Evolutionary conservation across 2,113 vertebrate genomes (phyloP).

Genomic region (Nibea albiflora): DNA sequence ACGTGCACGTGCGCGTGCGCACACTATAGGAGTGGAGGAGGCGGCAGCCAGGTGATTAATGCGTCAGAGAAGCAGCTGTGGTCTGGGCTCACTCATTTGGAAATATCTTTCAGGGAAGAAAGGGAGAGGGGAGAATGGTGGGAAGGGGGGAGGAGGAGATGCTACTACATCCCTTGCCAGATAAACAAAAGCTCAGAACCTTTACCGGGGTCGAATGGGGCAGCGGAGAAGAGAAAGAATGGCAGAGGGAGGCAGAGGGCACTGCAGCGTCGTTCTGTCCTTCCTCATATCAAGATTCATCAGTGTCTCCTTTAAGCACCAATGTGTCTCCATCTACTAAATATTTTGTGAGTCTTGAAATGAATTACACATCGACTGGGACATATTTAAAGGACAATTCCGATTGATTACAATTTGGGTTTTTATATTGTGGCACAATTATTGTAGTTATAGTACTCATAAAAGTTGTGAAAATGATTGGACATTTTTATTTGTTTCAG

Average conservation of each 20-base stretch:
- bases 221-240: conserved; percentile 29
- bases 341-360: not conserved
- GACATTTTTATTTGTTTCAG: not conserved
- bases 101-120: conserved; percentile 77
- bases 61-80: conserved; percentile 76
- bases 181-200: conserved; percentile 69
- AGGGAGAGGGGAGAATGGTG: conserved; percentile 47
- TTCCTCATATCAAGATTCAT: conserved; percentile 37
- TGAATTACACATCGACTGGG: not conserved
- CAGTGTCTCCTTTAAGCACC: conserved; percentile 39
- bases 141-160: conserved; percentile 16
- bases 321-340: not conserved
- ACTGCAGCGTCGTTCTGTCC: conserved; percentile 53
- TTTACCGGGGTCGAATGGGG: conserved; percentile 26
- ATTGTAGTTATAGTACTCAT: not conserved
- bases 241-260: conserved; percentile 30
- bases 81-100: conserved; percentile 74
- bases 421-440: not conserved
- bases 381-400: not conserved
- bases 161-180: conserved; percentile 53
- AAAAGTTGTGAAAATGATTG: not conserved
- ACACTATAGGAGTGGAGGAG: conserved; percentile 39
- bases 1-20: not conserved
- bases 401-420: not conserved
- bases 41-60: conserved; percentile 79